Evolutionary conservation across 1,140 invertebrate species (phyloP), one percentile per base, ranked within the genome.

Genomic region (Ceratosolen fusciceps): DNA sequence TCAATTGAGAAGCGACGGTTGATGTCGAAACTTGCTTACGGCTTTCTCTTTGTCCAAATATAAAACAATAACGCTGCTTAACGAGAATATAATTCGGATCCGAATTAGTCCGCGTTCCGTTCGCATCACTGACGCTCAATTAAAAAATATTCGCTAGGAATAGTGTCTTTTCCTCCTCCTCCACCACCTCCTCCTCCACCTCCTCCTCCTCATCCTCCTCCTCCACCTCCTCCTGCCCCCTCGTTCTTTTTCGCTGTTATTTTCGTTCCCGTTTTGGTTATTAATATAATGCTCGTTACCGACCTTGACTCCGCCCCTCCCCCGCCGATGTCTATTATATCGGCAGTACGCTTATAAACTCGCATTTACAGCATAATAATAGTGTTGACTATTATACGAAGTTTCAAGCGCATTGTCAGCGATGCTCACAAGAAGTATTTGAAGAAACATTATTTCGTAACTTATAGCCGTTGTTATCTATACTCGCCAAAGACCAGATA

Each of bases 371-470:
- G 1, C 14, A 37, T 65, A 37, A 65, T 65, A 7, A 19, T n/a
- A 65, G n/a, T n/a, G n/a, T n/a, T n/a, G 21, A n/a, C 16, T n/a
- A 65, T 65, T 37, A 37, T 65, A 65, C 31, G 37, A 65, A 21
- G 31, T 37, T 21, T 31, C 31, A 16, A 34, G 7, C 0, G 10
- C 29, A 62, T 34, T 62, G n/a, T 65, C 31, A 65, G 9, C 0
- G 24, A 54, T n/a, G 24, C 21, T n/a, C 24, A 31, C n/a, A 60
- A 60, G 26, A 60, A 62, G 5, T 19, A 37, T 65, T 37, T 21
- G 14, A 37, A 65, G 19, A 31, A 37, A 37, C 34, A 65, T 10
- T 62, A 5, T 65, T 37, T 31, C 37, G 1, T 10, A 65, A 65
- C 19, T 65, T 21, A 16, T 52, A 52, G 21, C 14, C 21, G 9